phyloP scores from a whole-genome alignment of 1,140 invertebrate genomes.

The Telenomus remus region DNA sequence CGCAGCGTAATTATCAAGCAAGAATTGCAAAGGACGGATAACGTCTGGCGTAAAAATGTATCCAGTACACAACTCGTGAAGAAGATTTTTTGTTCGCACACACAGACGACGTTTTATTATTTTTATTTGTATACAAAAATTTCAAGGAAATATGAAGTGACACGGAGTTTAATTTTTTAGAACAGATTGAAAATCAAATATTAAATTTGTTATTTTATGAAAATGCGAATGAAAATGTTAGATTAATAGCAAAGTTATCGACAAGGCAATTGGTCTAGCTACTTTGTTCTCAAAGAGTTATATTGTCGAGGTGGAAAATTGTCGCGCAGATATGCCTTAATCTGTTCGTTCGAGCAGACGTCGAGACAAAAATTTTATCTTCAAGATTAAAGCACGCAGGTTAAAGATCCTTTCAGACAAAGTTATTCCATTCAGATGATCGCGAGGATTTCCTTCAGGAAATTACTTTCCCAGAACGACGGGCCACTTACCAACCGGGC shows the following conservation, averaged over 20 bases:
- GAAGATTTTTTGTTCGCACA: no score
- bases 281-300: constrained; percentile 50
- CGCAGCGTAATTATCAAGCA: constrained; percentile 21
- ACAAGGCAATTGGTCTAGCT: constrained; percentile 15
- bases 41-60: constrained; percentile 8
- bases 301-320: constrained; percentile 48
- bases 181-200: no score
- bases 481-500: constrained; percentile 55
- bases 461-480: constrained; percentile 64
- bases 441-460: constrained; percentile 62
- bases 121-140: no score
- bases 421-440: constrained; percentile 61
- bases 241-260: no score
- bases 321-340: constrained; percentile 49
- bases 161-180: no score
- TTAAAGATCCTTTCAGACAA: constrained; percentile 55
- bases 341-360: constrained; percentile 54
- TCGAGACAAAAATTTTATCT: constrained; percentile 48
- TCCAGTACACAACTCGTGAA: not conserved
- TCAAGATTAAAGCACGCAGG: constrained; percentile 49
- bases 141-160: no score
- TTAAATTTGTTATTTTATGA: no score
- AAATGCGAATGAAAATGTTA: no score
- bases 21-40: constrained; percentile 8
- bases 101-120: no score